Evolutionary conservation across 1,140 invertebrate species (phyloP), one percentile per base, ranked within the genome.

Genomic region (Euwallacea fornicatus): DNA sequence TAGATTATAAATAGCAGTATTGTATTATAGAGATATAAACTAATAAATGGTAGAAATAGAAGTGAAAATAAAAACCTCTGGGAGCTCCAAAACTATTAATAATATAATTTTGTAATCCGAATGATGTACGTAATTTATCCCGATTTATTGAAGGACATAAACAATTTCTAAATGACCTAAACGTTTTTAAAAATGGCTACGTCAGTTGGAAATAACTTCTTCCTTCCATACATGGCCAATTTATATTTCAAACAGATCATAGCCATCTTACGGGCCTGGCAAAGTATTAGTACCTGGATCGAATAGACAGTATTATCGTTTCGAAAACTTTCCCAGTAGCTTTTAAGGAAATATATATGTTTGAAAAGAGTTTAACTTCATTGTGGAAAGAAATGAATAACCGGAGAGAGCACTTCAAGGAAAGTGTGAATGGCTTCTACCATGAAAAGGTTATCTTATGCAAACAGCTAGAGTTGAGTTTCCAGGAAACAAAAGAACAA

Each of bases 351-450:
- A 56, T 7, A 56, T 56, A n/a, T 21, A 8, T 56, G 10, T 21
- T 15, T 56, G 11, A n/a, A 10, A 56, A 9, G 54, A 56, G 54
- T 15, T 9, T 15, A 13, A 56, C 54, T 21, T 8, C 7, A 13
- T 16, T 56, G 16, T 56, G 54, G 54, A 56, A 56, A 21, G 16
- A 56, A 56, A 56, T 56, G 54, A 56, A 8, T 21, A 56, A 15
- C 15, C 0, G 54, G 8, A 56, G n/a, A 56, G 10, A 56, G 16
- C 11, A 16, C 10, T 13, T 21, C n/a, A 56, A 56, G 16, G 54
- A 56, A 16, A 56, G 15, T 56, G 8, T 56, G 11, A 56, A 16
- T 11, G 3, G 11, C 8, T 56, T 1, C 16, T 56, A 13, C 16
- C 16, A 56, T 21, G 11, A 56, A 56, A 56, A 56, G 16, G 16